phyloP scores from a whole-genome alignment of 2,797 vertebrate genomes.

The Megaceryle alcyon region DNA sequence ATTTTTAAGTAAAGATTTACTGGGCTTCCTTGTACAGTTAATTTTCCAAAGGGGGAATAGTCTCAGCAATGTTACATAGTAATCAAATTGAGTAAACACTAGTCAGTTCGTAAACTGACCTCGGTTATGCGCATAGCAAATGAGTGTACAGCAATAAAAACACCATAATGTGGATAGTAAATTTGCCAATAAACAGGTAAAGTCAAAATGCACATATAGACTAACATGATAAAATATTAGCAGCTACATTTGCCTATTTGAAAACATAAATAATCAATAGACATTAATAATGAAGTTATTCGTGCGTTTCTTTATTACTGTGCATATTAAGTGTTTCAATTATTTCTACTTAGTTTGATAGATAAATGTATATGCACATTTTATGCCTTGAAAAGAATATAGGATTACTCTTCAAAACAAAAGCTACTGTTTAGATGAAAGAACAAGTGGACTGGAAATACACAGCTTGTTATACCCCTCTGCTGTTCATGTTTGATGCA shows the following conservation, averaged over 20 bases:
- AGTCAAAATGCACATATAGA: constrained; percentile 74
- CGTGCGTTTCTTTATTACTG: constrained; percentile 79
- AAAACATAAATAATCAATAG: constrained; percentile 84
- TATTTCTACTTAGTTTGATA: constrained; percentile 84
- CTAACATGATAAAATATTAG: constrained; percentile 74
- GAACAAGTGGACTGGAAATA: constrained; percentile 81
- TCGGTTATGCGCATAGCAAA: constrained; percentile 70
- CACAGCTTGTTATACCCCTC: constrained; percentile 80
- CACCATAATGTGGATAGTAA: constrained; percentile 72
- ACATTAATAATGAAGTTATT: constrained; percentile 82
- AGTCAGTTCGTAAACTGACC: constrained; percentile 75
- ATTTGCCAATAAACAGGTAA: constrained; percentile 81
- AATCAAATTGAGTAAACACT: constrained; percentile 78
- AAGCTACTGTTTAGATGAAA: constrained; percentile 77
- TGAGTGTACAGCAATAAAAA: constrained; percentile 75
- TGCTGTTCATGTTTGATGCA: constrained; percentile 80
- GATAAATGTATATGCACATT: constrained; percentile 79
- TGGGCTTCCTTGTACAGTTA: constrained; percentile 78
- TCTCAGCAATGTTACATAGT: constrained; percentile 76
- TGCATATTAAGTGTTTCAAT: constrained; percentile 84
- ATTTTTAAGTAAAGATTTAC: constrained; percentile 88
- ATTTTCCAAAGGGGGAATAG: constrained; percentile 78
- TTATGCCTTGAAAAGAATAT: constrained; percentile 71
- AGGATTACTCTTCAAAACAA: constrained; percentile 77
- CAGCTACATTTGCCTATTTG: constrained; percentile 74